Percentiles rank a stretch among this genome's conserved stretches.
Evolutionary conservation across 2,113 vertebrate species (phyloP).

Genomic region (Gobiocypris rarus): DNA sequence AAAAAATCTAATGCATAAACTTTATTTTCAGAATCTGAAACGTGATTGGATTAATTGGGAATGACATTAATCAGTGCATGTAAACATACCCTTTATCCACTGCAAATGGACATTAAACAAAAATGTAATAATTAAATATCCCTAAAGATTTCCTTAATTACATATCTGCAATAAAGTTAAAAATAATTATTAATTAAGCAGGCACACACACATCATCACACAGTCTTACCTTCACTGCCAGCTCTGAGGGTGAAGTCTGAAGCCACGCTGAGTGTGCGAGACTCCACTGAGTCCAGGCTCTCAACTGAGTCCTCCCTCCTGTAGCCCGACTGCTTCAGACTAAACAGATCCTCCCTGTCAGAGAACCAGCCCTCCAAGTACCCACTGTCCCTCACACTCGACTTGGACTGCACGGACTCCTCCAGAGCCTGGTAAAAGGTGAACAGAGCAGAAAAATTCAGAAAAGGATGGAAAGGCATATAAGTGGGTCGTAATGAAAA

Average conservation of each 20-base stretch:
- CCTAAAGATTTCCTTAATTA: not conserved
- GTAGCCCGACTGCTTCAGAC: slow-evolving; percentile 63
- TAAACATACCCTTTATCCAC: not conserved
- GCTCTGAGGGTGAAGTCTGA: slow-evolving; percentile 78
- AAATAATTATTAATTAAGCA: not conserved
- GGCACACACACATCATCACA: no score
- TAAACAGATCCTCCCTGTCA: slow-evolving; percentile 75
- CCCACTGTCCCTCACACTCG: slow-evolving; percentile 81
- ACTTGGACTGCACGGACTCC: slow-evolving; percentile 55
- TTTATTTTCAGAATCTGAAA: not conserved
- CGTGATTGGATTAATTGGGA: not conserved
- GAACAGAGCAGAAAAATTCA: not conserved
- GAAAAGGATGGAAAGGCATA: not conserved
- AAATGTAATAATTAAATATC: no score
- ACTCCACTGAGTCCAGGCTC: slow-evolving; percentile 82
- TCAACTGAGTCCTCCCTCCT: slow-evolving; percentile 84
- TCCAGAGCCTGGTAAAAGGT: slow-evolving; percentile 64
- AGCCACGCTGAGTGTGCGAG: slow-evolving; percentile 76
- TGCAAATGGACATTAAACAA: not conserved
- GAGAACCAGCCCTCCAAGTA: slow-evolving; percentile 80
- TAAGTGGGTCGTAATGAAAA: not conserved
- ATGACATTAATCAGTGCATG: not conserved
- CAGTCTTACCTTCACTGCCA: slow-evolving; percentile 81
- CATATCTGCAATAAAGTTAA: not conserved
- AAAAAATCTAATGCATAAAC: not conserved